Evolutionary conservation across 2,113 vertebrate species (phyloP).

Genomic region (Lipotes vexillifer): DNA sequence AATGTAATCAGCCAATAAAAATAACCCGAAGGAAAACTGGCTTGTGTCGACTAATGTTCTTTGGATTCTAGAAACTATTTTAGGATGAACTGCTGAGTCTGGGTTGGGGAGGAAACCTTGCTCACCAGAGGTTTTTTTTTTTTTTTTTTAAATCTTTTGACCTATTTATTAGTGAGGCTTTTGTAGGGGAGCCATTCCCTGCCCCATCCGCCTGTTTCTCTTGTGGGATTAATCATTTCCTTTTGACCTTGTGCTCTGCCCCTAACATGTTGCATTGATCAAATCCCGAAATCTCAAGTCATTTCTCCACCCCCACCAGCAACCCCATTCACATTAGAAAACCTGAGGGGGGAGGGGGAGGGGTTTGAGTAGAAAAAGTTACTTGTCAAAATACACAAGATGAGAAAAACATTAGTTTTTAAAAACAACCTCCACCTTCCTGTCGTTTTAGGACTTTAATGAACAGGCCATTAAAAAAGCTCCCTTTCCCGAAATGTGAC

Average conservation of each 20-base stretch:
- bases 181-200: background rate
- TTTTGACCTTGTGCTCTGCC: conserved; percentile 66
- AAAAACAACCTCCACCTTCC: background rate
- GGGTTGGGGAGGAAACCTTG: background rate
- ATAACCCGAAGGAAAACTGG: background rate
- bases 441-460: background rate
- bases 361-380: background rate
- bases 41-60: background rate
- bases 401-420: background rate
- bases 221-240: conserved; percentile 72
- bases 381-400: background rate
- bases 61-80: background rate
- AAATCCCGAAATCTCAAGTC: conserved; percentile 55
- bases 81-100: background rate
- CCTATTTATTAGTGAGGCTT: background rate
- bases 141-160: background rate
- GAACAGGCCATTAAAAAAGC: background rate
- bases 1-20: background rate
- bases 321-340: conserved; percentile 1
- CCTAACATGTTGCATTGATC: conserved; percentile 69
- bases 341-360: background rate
- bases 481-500: background rate
- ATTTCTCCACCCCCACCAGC: background rate
- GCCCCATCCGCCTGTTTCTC: conserved; percentile 47
- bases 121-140: background rate